A percentile compares a stretch with the other conserved stretches of the same genome.
These are phyloP conservation scores for Pharmacophagus antenor DNA, from an alignment of 2,888 invertebrate species.

Conservation along the genomic window DNA sequence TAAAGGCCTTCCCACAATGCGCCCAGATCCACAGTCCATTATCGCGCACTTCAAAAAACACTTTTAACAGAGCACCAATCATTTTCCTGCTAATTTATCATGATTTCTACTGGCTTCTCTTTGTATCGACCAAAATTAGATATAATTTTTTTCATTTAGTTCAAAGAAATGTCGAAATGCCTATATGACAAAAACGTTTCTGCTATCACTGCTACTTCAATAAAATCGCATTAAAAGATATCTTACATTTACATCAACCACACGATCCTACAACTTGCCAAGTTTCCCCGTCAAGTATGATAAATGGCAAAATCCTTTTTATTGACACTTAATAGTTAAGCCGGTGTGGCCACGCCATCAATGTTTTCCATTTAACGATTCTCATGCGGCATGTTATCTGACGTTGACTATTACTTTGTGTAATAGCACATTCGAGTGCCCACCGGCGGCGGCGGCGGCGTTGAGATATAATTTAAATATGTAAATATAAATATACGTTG, in stretches of 20 bases:
- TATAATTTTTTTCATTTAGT: too few species aligned
- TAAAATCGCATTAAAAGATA: not conserved
- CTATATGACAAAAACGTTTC: too few species aligned
- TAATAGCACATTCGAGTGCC: not conserved
- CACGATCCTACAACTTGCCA: not conserved
- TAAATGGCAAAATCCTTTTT: constrained; percentile 8
- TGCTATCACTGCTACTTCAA: not conserved
- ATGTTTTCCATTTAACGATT: not conserved
- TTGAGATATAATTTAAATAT: not conserved
- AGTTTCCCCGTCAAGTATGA: constrained; percentile 11
- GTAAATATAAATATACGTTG: not conserved
- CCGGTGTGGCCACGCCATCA: not conserved
- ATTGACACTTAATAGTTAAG: not conserved
- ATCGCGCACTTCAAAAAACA: too few species aligned
- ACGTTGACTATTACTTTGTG: not conserved
- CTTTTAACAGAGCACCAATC: too few species aligned
- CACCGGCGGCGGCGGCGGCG: not conserved
- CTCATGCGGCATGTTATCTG: not conserved
- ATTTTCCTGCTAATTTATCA: too few species aligned
- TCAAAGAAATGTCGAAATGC: too few species aligned
- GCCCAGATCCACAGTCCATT: too few species aligned
- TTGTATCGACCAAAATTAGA: too few species aligned
- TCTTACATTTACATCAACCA: not conserved
- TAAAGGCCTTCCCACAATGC: too few species aligned
- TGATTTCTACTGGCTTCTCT: too few species aligned